phyloP scores from a whole-genome alignment of 1,140 invertebrate genomes.

The Scaptomyza hsui region DNA sequence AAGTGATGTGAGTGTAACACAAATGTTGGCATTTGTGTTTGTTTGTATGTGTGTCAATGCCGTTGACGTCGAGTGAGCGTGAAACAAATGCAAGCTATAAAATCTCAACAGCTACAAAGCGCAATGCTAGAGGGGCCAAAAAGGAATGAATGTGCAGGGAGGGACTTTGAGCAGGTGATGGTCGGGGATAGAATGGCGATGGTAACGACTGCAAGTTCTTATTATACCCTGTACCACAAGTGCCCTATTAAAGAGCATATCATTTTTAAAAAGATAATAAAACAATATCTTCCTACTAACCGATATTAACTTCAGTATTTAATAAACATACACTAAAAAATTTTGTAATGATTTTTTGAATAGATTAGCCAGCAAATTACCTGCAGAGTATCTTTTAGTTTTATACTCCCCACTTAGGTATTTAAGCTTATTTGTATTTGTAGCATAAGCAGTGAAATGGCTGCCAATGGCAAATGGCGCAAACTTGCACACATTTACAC shows the following conservation, averaged over 20 bases:
- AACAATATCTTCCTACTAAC: no score
- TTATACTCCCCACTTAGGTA: not conserved
- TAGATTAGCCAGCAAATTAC: not conserved
- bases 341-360: not conserved
- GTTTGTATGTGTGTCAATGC: slow-evolving; percentile 77
- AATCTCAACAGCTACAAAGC: slow-evolving; percentile 75
- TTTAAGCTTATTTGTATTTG: slow-evolving; percentile 59
- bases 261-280: no score
- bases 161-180: not conserved
- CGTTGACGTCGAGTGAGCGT: slow-evolving; percentile 77
- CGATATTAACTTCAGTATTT: no score
- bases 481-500: slow-evolving; percentile 31
- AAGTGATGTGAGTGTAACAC: slow-evolving; percentile 43
- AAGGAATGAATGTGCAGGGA: not conserved
- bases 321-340: no score
- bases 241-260: no score
- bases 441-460: slow-evolving; percentile 56
- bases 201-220: slow-evolving; percentile 16
- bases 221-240: slow-evolving; percentile 14
- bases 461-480: slow-evolving; percentile 54
- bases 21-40: slow-evolving; percentile 65
- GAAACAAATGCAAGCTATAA: slow-evolving; percentile 80
- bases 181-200: slow-evolving; percentile 8
- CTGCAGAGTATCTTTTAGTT: not conserved
- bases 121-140: slow-evolving; percentile 49